These are phyloP conservation scores for Dipodomys spectabilis DNA, from an alignment of 2,113 vertebrate species.

Conservation along the genomic window DNA sequence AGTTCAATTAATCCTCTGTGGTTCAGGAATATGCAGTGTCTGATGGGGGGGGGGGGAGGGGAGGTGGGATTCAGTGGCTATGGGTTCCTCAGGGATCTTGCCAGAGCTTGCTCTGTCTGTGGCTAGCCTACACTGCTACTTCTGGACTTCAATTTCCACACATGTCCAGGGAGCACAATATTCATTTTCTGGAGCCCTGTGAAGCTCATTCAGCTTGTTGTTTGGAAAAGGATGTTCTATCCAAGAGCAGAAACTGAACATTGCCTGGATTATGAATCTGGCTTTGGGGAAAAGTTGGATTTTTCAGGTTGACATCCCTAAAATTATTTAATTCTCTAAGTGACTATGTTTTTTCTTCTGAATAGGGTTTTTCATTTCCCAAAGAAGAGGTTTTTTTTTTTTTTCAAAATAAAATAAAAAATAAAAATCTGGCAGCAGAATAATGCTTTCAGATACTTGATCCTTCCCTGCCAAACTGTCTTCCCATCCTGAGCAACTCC, in stretches of 20 bases:
- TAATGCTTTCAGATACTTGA: conserved; percentile 32
- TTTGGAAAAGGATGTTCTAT: conserved; percentile 29
- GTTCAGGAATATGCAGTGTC: background rate
- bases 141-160: conserved; percentile 39
- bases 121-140: background rate
- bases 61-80: background rate
- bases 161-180: background rate
- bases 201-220: background rate
- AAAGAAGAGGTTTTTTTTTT: conserved; percentile 24
- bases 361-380: conserved; percentile 51
- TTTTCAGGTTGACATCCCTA: conserved; percentile 64
- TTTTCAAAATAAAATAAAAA: conserved; percentile 40
- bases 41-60: background rate
- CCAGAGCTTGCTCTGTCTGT: background rate
- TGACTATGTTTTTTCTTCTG: conserved; percentile 61
- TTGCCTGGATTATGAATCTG: background rate
- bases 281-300: conserved; percentile 25
- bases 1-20: background rate
- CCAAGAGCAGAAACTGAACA: background rate
- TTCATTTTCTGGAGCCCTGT: background rate
- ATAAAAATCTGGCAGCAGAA: conserved; percentile 37
- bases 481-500: background rate
- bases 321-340: conserved; percentile 59
- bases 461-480: conserved; percentile 48
- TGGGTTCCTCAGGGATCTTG: background rate